Conservation (phyloP, 2,113 vertebrate species). For the Thamnaconus septentrionalis region DNA sequence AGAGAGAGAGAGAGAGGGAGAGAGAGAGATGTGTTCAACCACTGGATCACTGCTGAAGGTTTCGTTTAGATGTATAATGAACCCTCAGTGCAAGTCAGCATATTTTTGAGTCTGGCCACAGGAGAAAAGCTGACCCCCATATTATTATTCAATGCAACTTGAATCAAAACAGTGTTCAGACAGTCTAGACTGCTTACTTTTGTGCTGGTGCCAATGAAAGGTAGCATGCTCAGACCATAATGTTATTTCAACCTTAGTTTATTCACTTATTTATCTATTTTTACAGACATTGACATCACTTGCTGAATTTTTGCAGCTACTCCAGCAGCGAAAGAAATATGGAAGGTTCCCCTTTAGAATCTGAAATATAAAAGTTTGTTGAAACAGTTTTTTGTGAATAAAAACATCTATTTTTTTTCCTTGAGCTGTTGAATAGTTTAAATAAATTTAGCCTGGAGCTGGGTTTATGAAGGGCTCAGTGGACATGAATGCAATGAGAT, state of each 20-base stretch:
- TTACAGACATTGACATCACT: no score
- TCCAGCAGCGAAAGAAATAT: not conserved
- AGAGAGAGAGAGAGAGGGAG: not conserved
- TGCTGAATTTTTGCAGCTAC: no score
- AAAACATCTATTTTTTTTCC: not conserved
- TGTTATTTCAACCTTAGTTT: not conserved
- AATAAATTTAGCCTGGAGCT: slow-evolving; percentile 8
- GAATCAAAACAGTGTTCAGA: slow-evolving; percentile 3
- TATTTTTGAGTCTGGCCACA: slow-evolving; percentile 3
- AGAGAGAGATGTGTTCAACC: slow-evolving; percentile 4
- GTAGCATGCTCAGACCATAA: not conserved
- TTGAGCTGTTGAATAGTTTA: not conserved
- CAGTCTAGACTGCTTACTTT: slow-evolving; percentile 13
- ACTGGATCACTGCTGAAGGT: slow-evolving; percentile 6
- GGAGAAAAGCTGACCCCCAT: slow-evolving; percentile 2
- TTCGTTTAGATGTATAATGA: slow-evolving; percentile 5
- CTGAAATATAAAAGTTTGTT: not conserved
- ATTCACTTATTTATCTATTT: no score
- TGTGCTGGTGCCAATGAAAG: not conserved
- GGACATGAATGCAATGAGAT: slow-evolving; percentile 5
- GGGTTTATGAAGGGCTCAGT: slow-evolving; percentile 12
- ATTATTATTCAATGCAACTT: slow-evolving; percentile 1
- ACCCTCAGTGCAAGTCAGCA: not conserved
- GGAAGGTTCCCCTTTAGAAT: not conserved
- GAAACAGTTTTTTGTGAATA: not conserved